These are phyloP conservation scores for Basileuterus tristriatus DNA, from an alignment of 2,797 vertebrate species.

Conservation along the genomic window DNA sequence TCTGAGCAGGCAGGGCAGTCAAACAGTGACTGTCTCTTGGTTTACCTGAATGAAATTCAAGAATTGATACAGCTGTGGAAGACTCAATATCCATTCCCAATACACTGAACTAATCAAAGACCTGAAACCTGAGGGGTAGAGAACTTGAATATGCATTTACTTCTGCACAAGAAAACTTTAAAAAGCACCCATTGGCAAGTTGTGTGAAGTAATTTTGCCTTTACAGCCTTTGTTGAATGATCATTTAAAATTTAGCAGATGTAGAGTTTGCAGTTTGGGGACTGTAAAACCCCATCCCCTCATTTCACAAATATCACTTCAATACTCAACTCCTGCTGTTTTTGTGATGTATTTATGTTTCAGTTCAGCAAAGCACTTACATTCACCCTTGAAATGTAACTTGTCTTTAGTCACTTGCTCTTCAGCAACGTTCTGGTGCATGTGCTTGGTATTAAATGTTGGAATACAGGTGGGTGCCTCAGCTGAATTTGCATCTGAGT, in stretches of 20 bases:
- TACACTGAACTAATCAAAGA: neutral
- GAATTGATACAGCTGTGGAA: neutral
- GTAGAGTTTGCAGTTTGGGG: neutral
- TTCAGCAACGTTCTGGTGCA: neutral
- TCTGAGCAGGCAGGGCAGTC: neutral
- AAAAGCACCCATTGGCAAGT: neutral
- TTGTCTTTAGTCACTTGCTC: neutral
- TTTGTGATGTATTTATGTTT: neutral
- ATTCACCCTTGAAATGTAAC: neutral
- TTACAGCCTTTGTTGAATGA: neutral
- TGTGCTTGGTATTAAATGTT: neutral
- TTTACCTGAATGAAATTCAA: neutral
- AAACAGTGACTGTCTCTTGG: neutral
- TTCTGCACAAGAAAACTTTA: neutral
- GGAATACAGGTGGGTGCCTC: neutral
- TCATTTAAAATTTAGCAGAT: neutral
- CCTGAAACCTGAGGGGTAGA: neutral
- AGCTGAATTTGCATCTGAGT: neutral
- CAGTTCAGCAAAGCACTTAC: neutral
- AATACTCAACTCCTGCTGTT: neutral
- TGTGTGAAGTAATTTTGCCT: neutral
- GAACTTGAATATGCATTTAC: neutral
- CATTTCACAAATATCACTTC: neutral
- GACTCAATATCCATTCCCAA: neutral
- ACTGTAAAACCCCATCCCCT: neutral